phyloP scores from a whole-genome alignment of 2,888 invertebrate species.

The Ormia ochracea region DNA sequence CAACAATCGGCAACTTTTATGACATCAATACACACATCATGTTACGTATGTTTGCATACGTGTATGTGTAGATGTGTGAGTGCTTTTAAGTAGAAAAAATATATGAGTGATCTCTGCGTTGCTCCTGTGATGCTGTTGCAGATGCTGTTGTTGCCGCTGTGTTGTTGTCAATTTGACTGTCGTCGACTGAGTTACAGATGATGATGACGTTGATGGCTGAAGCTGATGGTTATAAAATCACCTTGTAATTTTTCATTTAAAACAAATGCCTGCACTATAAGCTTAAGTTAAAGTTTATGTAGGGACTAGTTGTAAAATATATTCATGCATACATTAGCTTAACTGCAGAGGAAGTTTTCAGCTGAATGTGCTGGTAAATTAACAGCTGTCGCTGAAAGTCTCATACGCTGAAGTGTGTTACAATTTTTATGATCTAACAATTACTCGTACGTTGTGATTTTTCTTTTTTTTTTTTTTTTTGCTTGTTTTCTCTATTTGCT shows the following conservation, averaged over 20 bases:
- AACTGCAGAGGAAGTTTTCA: not conserved
- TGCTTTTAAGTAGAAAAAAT: not conserved
- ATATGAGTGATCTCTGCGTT: conserved; percentile 29
- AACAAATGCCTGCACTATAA: conserved; percentile 67
- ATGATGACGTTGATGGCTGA: conserved; percentile 50
- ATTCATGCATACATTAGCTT: not conserved
- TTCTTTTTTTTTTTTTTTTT: not conserved
- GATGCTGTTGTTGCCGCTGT: conserved; percentile 13
- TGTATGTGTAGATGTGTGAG: not conserved
- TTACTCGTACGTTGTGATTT: conserved; percentile 37
- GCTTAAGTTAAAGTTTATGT: conserved; percentile 48
- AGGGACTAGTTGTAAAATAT: conserved; percentile 18
- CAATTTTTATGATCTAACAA: conserved; percentile 53
- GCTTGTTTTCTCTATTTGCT: too few species aligned
- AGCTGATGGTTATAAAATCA: conserved; percentile 64
- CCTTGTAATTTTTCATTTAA: conserved; percentile 70
- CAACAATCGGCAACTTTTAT: conserved; percentile 57
- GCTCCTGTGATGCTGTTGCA: conserved; percentile 31
- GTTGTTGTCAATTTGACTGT: conserved; percentile 5
- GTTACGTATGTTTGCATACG: conserved; percentile 1
- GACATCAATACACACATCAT: conserved; percentile 59
- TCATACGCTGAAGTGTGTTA: not conserved
- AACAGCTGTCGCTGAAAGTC: not conserved
- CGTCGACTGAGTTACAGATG: not conserved
- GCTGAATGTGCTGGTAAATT: not conserved